These are phyloP conservation scores for Drosophila nigrodunni DNA, from an alignment of 1,140 invertebrate genomes.

Conservation along the genomic window DNA sequence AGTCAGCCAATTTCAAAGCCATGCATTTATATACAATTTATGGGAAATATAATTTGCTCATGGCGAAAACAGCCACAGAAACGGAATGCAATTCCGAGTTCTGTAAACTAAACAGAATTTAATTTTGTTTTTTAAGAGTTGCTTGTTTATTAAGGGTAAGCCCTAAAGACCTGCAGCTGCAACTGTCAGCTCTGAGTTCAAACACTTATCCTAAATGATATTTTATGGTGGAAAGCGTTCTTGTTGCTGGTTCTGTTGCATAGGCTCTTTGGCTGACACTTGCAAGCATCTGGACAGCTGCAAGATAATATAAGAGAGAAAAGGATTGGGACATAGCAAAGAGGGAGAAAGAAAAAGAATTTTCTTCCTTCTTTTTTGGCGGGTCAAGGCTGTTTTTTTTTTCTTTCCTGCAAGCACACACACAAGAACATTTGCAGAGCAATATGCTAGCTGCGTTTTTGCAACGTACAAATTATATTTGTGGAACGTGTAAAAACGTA, in stretches of 20 bases:
- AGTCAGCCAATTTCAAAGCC: too few relatives aligned
- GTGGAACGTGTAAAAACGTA: conserved; percentile 26
- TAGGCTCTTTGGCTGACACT: conserved; percentile 31
- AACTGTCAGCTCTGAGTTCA: background rate
- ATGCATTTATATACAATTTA: too few relatives aligned
- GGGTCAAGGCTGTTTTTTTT: conserved; percentile 46
- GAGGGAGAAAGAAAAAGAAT: background rate
- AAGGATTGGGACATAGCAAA: background rate
- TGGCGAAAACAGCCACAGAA: too few relatives aligned
- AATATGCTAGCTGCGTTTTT: conserved; percentile 32
- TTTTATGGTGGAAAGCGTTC: conserved; percentile 39
- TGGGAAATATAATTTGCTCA: too few relatives aligned
- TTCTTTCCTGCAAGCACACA: conserved; percentile 23
- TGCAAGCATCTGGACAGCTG: conserved; percentile 34
- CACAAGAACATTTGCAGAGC: background rate
- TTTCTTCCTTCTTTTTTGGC: conserved; percentile 13
- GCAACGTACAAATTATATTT: conserved; percentile 36
- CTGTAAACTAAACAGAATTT: background rate
- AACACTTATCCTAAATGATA: conserved; percentile 65
- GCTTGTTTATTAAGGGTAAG: background rate
- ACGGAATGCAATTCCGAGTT: too few relatives aligned
- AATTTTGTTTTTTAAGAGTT: conserved; percentile 2
- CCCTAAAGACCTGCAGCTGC: background rate
- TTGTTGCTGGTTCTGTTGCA: conserved; percentile 15
- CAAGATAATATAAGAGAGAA: background rate